These are phyloP conservation scores for Dicaeum eximium DNA, from an alignment of 2,113 vertebrate genomes.

Conservation along the genomic window DNA sequence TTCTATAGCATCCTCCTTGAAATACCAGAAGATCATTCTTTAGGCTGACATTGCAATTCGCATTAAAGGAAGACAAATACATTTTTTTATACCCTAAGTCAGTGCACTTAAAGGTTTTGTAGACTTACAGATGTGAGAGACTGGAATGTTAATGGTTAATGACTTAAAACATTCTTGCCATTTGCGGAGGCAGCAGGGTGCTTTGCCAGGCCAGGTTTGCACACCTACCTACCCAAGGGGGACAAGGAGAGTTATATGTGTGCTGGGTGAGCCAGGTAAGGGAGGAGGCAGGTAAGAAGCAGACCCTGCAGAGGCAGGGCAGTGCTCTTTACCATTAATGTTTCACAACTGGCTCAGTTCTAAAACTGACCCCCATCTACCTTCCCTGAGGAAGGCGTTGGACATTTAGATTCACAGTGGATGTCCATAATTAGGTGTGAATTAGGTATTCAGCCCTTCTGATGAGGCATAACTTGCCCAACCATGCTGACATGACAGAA, in stretches of 20 bases:
- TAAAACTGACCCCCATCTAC: not conserved
- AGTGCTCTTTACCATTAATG: not conserved
- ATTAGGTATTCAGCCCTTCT: accelerated
- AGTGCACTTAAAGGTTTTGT: not conserved
- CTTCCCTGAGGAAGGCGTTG: not conserved
- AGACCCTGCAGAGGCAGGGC: not conserved
- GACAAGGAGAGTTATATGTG: too few relatives aligned
- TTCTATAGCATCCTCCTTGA: not conserved
- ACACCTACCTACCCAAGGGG: not conserved
- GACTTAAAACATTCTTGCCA: not conserved
- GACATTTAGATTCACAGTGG: not conserved
- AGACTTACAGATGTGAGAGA: not conserved
- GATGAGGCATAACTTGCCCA: not conserved
- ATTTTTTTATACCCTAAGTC: not conserved
- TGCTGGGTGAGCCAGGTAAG: not conserved
- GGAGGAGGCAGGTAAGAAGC: not conserved
- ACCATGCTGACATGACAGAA: not conserved
- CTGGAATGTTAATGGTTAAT: not conserved
- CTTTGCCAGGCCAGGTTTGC: not conserved
- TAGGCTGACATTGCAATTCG: not conserved
- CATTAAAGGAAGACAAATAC: not conserved
- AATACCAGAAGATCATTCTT: not conserved
- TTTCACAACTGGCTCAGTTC: not conserved
- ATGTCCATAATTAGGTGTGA: accelerated
- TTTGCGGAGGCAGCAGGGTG: not conserved